phyloP scores from a whole-genome alignment of 2,113 vertebrate species.

The Butorides virescens region DNA sequence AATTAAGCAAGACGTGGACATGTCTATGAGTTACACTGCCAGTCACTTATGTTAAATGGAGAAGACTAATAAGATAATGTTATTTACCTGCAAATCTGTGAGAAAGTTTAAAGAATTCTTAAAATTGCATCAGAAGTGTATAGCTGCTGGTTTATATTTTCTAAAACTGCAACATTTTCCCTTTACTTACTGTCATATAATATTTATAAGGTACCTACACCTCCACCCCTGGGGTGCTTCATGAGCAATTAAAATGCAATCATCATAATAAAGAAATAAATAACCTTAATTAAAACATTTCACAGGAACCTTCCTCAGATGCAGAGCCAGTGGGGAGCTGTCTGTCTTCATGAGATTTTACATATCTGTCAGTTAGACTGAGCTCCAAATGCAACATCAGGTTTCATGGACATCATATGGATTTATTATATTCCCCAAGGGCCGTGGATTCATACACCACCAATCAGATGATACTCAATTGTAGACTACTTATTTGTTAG shows the following conservation, averaged over 20 bases:
- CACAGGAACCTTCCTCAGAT: constrained; percentile 46
- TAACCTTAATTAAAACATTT: constrained; percentile 72
- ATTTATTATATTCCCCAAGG: neutral
- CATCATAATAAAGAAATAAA: constrained; percentile 70
- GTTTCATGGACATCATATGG: neutral
- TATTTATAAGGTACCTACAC: constrained; percentile 37
- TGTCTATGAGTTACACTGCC: neutral
- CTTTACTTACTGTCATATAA: neutral
- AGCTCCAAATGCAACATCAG: neutral
- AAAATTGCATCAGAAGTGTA: neutral
- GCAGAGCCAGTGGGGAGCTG: constrained; percentile 50
- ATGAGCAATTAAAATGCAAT: constrained; percentile 65
- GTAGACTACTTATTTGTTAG: neutral
- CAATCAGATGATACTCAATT: neutral
- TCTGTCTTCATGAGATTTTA: constrained; percentile 57
- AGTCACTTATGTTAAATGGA: neutral
- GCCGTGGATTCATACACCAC: neutral
- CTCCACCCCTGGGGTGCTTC: constrained; percentile 31
- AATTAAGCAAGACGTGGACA: neutral
- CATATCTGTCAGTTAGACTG: constrained; percentile 43
- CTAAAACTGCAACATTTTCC: neutral
- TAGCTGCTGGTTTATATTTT: neutral
- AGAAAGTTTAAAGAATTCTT: neutral
- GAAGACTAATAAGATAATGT: neutral
- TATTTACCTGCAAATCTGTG: neutral